Conservation (phyloP, 2,797 vertebrate genomes). For the Antrozous pallidus region DNA sequence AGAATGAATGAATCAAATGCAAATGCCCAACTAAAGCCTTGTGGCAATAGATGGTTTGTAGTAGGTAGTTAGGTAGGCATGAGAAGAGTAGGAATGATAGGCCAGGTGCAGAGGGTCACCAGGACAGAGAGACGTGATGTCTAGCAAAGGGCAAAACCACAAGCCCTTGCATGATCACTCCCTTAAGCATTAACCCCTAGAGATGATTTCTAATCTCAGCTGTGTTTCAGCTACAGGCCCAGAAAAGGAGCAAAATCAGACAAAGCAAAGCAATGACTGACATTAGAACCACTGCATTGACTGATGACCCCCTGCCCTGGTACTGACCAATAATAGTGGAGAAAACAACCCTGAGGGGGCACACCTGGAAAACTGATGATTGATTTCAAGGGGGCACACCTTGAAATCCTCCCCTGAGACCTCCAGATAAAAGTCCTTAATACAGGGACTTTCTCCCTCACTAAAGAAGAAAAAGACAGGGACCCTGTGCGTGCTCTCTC, state of each 20-base stretch:
- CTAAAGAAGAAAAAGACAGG: not conserved
- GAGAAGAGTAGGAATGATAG: not conserved
- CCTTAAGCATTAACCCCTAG: not conserved
- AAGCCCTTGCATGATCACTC: not conserved
- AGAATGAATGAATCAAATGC: not conserved
- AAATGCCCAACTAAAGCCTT: not conserved
- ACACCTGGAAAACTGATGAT: not conserved
- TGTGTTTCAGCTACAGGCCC: not conserved
- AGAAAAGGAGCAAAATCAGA: not conserved
- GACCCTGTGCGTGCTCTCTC: not conserved
- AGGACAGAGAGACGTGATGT: not conserved
- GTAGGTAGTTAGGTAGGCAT: not conserved
- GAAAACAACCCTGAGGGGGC: not conserved
- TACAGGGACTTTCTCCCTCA: not conserved
- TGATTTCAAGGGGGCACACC: too few relatives aligned
- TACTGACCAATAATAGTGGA: not conserved
- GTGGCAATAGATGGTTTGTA: not conserved
- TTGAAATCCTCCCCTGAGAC: not conserved
- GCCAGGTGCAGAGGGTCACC: not conserved
- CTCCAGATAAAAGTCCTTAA: not conserved
- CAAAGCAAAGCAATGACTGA: not conserved
- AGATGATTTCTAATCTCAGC: not conserved
- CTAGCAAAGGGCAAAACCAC: not conserved
- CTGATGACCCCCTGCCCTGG: not conserved
- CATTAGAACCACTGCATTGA: not conserved